Evolutionary conservation across 2,113 vertebrate species (phyloP).

Genomic region (Engraulis encrasicolus): DNA sequence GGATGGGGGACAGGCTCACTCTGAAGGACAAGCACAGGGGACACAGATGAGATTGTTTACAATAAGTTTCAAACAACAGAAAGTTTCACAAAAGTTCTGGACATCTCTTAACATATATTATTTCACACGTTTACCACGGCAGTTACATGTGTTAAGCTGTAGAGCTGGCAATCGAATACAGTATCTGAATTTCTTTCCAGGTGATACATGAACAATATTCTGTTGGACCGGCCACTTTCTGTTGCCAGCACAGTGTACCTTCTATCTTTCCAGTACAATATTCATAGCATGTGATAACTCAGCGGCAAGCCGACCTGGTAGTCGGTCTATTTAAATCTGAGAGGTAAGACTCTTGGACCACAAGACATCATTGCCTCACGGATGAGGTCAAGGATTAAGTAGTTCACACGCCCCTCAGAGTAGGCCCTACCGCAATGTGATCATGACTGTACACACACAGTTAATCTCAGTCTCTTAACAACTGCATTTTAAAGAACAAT

Average conservation of each 20-base stretch:
- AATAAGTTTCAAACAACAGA: not conserved
- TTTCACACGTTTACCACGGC: too few relatives aligned
- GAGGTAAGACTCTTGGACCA: not conserved
- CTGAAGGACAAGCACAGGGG: not conserved
- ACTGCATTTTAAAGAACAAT: not conserved
- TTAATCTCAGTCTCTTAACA: not conserved
- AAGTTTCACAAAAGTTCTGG: too few relatives aligned
- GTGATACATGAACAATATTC: not conserved
- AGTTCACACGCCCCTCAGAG: not conserved
- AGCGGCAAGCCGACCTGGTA: not conserved
- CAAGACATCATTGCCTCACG: not conserved
- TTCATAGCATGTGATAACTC: not conserved
- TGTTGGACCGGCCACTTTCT: not conserved
- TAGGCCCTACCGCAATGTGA: not conserved
- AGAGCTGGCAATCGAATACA: too few relatives aligned
- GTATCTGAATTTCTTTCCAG: too few relatives aligned
- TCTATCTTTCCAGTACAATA: not conserved
- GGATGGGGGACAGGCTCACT: not conserved
- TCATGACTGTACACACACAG: not conserved
- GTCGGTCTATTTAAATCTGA: not conserved
- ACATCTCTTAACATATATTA: too few relatives aligned
- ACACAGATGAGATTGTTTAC: not conserved
- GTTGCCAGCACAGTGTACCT: not conserved
- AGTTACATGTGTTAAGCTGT: too few relatives aligned
- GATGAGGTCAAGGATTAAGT: not conserved